Evolutionary conservation across 2,797 vertebrate genomes (phyloP).

Genomic region (Scolopax rusticola): DNA sequence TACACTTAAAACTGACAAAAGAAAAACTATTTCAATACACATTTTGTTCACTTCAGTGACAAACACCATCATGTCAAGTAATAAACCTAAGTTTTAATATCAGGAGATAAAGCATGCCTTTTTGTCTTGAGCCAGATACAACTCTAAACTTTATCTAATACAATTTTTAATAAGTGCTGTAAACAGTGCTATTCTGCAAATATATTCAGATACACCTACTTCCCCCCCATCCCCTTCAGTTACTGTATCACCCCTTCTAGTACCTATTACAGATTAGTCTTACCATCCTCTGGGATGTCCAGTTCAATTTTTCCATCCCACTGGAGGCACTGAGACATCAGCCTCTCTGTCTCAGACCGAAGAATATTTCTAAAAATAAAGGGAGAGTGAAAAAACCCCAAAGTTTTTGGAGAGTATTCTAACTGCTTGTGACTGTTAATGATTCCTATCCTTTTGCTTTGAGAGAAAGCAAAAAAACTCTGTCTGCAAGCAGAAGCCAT

Average conservation of each 20-base stretch:
- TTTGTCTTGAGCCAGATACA: neutral
- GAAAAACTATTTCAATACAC: neutral
- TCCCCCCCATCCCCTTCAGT: neutral
- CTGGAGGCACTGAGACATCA: slow-evolving; percentile 77
- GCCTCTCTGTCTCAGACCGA: slow-evolving; percentile 79
- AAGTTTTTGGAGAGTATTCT: neutral
- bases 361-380: slow-evolving; percentile 82
- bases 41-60: neutral
- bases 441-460: neutral
- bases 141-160: neutral
- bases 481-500: neutral
- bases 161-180: neutral
- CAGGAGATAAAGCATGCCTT: neutral
- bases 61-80: neutral
- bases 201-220: fast-evolving
- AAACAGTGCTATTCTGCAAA: neutral
- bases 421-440: neutral
- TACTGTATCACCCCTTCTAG: fast-evolving
- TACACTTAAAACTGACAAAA: neutral
- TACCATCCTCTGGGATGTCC: slow-evolving; percentile 93
- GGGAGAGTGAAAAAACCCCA: neutral
- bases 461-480: neutral
- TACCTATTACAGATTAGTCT: slow-evolving; percentile 24
- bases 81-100: neutral
- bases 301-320: slow-evolving; percentile 88